These are phyloP conservation scores for Drosophila arawakana DNA, from an alignment of 1,140 invertebrate species.

Conservation along the genomic window DNA sequence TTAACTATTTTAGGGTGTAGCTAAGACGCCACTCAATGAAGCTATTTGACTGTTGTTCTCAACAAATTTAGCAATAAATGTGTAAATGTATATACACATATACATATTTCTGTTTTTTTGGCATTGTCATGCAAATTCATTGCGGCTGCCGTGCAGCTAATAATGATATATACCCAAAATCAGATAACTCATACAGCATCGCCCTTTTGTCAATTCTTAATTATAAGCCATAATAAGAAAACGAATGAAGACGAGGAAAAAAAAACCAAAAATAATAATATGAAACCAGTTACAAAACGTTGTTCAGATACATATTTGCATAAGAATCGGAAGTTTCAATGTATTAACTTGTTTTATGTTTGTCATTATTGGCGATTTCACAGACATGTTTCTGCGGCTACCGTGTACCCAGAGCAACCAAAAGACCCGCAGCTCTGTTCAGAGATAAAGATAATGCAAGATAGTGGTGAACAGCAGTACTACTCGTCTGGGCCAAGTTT, in stretches of 20 bases:
- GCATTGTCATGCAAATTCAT: conserved; percentile 68
- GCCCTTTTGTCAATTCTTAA: conserved; percentile 66
- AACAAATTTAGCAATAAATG: conserved; percentile 63
- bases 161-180: conserved; percentile 74
- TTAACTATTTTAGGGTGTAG: background rate
- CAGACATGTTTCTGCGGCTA: conserved; percentile 69
- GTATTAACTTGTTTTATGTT: conserved; percentile 83
- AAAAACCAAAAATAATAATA: background rate
- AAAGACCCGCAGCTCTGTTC: conserved; percentile 36
- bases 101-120: conserved; percentile 27
- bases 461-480: background rate
- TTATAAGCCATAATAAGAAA: conserved; percentile 63
- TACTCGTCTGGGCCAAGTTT: conserved; percentile 16
- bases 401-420: conserved; percentile 42
- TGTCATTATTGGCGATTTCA: conserved; percentile 81
- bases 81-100: conserved; percentile 47
- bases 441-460: conserved; percentile 28
- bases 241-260: background rate
- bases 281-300: conserved; percentile 73
- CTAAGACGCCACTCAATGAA: conserved; percentile 39
- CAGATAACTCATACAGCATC: conserved; percentile 57
- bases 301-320: conserved; percentile 63
- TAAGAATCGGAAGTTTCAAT: conserved; percentile 71
- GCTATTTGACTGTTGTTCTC: conserved; percentile 65
- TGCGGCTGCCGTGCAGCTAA: conserved; percentile 52